phyloP scores from a whole-genome alignment of 92 coral and sea anemone species.

The Paramuricea clavata region DNA sequence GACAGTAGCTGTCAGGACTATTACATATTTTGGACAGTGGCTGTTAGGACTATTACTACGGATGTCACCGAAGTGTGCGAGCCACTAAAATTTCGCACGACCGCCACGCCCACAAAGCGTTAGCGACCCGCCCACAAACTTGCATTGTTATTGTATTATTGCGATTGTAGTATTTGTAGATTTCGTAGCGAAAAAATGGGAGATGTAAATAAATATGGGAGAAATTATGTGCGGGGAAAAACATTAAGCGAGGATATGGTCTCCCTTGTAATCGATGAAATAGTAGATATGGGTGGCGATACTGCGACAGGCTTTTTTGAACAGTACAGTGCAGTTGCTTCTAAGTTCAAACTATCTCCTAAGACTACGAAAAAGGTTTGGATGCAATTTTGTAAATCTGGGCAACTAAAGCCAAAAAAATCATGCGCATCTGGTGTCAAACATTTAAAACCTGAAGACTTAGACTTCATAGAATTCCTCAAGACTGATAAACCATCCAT shows the following conservation, averaged over 20 bases:
- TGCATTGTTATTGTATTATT: too few species aligned
- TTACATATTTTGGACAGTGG: too few species aligned
- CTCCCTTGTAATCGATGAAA: neutral
- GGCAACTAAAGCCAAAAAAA: neutral
- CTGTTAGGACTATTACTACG: too few species aligned
- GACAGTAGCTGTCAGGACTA: too few species aligned
- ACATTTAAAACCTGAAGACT: constrained; percentile 49
- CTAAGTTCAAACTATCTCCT: neutral
- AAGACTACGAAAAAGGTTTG: neutral
- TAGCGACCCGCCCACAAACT: too few species aligned
- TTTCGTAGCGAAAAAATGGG: too few species aligned
- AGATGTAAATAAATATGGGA: too few species aligned
- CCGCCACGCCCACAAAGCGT: too few species aligned
- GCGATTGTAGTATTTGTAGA: too few species aligned
- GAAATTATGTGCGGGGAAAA: too few species aligned
- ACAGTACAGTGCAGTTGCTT: neutral
- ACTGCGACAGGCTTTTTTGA: neutral
- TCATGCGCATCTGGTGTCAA: constrained; percentile 28
- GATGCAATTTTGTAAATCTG: neutral
- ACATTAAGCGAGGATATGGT: neutral
- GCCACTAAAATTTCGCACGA: too few species aligned
- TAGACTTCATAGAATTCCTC: constrained; percentile 54
- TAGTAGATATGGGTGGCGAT: neutral
- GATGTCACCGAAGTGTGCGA: too few species aligned
- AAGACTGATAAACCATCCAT: constrained; percentile 59